phyloP scores from a whole-genome alignment of 2,113 vertebrate species.

The Camelus dromedarius region DNA sequence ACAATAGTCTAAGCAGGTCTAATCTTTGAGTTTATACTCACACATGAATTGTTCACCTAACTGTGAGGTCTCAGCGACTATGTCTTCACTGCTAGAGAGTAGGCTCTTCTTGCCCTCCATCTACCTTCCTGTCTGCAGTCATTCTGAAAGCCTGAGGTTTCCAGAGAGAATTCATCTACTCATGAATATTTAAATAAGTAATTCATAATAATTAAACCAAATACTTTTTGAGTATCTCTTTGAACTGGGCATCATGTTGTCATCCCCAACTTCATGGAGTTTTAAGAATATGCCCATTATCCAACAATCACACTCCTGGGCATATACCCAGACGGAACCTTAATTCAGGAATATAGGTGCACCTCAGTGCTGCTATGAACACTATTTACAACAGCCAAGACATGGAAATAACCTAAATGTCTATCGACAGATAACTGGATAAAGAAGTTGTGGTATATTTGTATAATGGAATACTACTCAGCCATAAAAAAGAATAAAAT shows the following conservation, averaged over 20 bases:
- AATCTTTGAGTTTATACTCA: background rate
- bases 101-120: background rate
- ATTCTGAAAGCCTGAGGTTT: background rate
- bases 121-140: background rate
- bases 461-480: too few species aligned
- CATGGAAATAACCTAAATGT: too few species aligned
- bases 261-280: background rate
- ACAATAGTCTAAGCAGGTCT: background rate
- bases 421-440: too few species aligned
- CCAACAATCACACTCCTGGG: too few species aligned
- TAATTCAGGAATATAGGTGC: too few species aligned
- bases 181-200: slow-evolving; percentile 22
- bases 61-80: background rate
- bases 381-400: too few species aligned
- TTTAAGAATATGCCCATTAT: background rate
- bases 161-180: background rate
- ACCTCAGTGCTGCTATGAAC: too few species aligned
- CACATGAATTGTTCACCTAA: background rate
- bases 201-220: slow-evolving; percentile 14
- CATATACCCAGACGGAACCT: too few species aligned
- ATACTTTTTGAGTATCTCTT: background rate
- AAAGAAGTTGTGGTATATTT: too few species aligned
- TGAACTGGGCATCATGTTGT: background rate
- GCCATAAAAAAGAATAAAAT: too few species aligned
- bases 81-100: background rate